Evolutionary conservation across 1,140 invertebrate species (phyloP).

Genomic region (Nilaparvata lugens): DNA sequence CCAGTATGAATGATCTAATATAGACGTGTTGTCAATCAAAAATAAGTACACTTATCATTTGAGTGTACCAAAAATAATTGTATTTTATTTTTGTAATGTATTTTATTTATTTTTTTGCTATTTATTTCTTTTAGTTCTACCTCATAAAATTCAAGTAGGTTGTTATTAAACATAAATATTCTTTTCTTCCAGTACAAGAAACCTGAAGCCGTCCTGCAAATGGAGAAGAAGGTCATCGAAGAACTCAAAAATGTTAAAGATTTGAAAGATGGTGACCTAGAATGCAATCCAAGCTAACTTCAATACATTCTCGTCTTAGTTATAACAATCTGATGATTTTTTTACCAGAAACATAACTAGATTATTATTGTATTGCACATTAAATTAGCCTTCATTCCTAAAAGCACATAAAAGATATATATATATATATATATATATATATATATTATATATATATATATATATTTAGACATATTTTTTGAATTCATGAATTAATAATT

Average conservation of each 20-base stretch:
- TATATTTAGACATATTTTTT: too few species aligned
- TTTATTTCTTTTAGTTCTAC: slow-evolving; percentile 6
- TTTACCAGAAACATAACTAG: too few species aligned
- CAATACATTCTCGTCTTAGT: background rate
- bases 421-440: too few species aligned
- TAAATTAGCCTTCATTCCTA: too few species aligned
- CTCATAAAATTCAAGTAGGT: background rate
- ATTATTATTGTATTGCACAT: too few species aligned
- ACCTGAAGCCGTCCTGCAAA: slow-evolving; percentile 51
- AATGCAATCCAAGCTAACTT: slow-evolving; percentile 24
- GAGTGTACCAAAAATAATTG: too few species aligned
- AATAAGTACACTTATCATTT: too few species aligned
- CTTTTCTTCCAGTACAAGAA: slow-evolving; percentile 56
- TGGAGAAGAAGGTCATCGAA: slow-evolving; percentile 52
- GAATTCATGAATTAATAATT: too few species aligned
- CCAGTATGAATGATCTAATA: background rate
- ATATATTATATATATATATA: too few species aligned
- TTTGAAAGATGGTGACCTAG: slow-evolving; percentile 41
- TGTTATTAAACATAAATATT: slow-evolving; percentile 1
- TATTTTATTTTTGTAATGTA: slow-evolving; percentile 1
- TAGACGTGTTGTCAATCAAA: too few species aligned
- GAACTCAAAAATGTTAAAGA: slow-evolving; percentile 43
- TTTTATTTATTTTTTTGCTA: slow-evolving; percentile 12
- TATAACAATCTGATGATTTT: too few species aligned
- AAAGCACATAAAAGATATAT: too few species aligned